Base-by-base conservation (phyloP, 2,113 vertebrate species). In the Phoenicopterus ruber region DNA sequence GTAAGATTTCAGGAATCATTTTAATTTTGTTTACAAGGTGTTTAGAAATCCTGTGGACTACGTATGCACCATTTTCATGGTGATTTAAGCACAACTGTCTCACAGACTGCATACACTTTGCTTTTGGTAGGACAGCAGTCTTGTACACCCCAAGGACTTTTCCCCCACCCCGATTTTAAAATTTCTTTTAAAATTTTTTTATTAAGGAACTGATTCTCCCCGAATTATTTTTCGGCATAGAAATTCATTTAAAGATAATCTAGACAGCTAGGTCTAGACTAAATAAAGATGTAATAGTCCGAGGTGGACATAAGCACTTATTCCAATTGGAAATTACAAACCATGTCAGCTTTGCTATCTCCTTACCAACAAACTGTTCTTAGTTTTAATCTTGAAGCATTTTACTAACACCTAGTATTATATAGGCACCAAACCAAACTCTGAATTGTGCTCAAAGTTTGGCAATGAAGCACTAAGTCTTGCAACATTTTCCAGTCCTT, bases 1-100 rank as follows among this genome's bases (percentile, higher is more conserved):
- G 13, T 15, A 54, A 38, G 24, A 77, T 34, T 71, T 54, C 28
- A 55, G 36, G 31, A 61, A 26, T 58, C 3, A 46, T 57, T 83
- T 50, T 13, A 31, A 6, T 44, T 40, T 59, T 71, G 31, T 70
- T 74, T 76, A 69, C 34, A 38, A 52, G 26, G 11, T 49, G 9
- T 42, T 92, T 13, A 34, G 19, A 85, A 55, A 61, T 42, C 22
- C 14, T 44, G 47, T 26, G 24, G 32, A 55, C 38, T 54, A 36
- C 0, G 1, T 44, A 54, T 8, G 31, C 18, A 77, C n/a, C 31
- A 13, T 18, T 62, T 66, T 38, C n/a, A 49, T 5, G 13, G 12
- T 28, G 28, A 80, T 36, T 85, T 59, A 46, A 59, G 40, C 17
- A 58, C 31, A 44, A 32, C 1, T 49, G 2, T 18, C 46, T 12